Conservation (phyloP, 2,888 invertebrate genomes). For the Acleris literana region DNA sequence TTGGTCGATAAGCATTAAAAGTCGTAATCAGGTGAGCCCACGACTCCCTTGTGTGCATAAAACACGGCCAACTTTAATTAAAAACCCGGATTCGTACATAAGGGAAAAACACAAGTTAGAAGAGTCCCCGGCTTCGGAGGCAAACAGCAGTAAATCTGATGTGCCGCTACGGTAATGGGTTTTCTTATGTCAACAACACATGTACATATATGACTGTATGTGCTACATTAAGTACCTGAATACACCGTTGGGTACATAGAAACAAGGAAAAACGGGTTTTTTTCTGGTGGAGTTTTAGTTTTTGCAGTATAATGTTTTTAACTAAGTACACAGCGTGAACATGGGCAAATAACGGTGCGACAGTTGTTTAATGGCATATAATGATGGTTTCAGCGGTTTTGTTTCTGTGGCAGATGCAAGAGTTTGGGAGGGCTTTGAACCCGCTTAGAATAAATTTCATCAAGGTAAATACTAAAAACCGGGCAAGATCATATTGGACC, state of each 20-base stretch:
- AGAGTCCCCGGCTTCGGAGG: conserved; percentile 41
- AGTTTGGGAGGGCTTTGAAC: too few species aligned
- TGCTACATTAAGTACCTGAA: conserved; percentile 33
- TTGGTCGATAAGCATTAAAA: conserved; percentile 26
- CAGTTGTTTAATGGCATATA: not conserved
- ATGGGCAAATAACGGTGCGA: not conserved
- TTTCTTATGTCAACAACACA: conserved; percentile 65
- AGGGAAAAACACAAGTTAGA: conserved; percentile 55
- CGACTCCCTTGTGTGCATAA: conserved; percentile 31
- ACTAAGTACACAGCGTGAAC: not conserved
- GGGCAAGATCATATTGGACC: too few species aligned
- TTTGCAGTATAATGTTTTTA: conserved; percentile 19
- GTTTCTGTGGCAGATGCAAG: too few species aligned
- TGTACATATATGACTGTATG: conserved; percentile 15
- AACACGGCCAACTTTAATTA: conserved; percentile 50
- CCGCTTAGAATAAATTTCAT: too few species aligned
- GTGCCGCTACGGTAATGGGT: conserved; percentile 63
- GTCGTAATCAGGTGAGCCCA: conserved; percentile 35
- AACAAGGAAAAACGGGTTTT: conserved; percentile 22
- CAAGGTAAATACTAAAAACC: too few species aligned
- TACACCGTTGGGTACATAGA: conserved; percentile 20
- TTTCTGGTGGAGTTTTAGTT: conserved; percentile 18
- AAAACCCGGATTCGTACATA: conserved; percentile 56
- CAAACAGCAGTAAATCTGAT: conserved; percentile 69
- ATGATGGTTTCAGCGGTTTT: too few species aligned